A percentile compares a stretch with the other conserved stretches of the same genome.
Conservation (phyloP, 2,797 vertebrate genomes). For the Enteromius radiatus region DNA sequence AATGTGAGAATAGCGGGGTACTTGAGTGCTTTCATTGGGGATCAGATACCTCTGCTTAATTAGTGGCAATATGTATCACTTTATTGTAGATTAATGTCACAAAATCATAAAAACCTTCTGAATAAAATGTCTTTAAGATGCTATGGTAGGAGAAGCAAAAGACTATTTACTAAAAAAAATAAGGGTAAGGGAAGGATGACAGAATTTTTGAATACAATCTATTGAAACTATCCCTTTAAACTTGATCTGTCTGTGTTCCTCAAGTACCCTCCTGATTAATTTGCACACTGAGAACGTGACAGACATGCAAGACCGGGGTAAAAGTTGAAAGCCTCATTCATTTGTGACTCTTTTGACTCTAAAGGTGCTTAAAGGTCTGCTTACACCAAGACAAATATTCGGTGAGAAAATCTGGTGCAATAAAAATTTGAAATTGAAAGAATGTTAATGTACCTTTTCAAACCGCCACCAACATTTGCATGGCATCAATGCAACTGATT, state of each 20-base stretch:
- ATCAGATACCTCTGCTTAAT: neutral
- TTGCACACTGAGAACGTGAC: neutral
- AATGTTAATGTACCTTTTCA: neutral
- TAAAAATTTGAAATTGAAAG: neutral
- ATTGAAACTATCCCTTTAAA: neutral
- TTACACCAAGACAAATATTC: slow-evolving; percentile 6
- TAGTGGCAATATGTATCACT: neutral
- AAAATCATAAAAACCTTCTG: neutral
- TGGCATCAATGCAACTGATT: neutral
- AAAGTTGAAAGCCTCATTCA: neutral
- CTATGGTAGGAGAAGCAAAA: neutral
- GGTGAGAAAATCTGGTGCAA: neutral
- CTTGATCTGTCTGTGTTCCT: too few species aligned
- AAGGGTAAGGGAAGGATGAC: neutral
- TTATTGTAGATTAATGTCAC: neutral
- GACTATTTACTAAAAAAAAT: neutral
- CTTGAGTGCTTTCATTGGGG: neutral
- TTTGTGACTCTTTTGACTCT: neutral
- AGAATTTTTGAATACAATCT: neutral
- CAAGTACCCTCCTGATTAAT: neutral
- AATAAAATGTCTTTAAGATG: neutral
- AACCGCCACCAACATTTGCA: neutral
- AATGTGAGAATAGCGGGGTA: neutral
- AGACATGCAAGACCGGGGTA: neutral
- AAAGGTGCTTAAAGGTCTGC: neutral